Conservation (phyloP, 2,888 invertebrate genomes). For the Himalopsyche kuldschensis region DNA sequence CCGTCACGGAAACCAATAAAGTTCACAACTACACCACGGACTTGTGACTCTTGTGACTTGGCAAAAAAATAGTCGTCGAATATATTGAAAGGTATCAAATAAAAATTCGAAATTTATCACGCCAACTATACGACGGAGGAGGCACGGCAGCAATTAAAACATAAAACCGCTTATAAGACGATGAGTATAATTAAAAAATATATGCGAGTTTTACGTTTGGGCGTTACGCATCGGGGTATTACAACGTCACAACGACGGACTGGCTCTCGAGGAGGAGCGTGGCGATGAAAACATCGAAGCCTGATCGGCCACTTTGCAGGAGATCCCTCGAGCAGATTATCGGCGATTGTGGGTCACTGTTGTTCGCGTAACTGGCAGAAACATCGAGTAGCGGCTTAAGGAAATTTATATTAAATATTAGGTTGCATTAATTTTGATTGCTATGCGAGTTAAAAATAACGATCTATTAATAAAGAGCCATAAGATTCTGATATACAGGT, state of each 20-base stretch:
- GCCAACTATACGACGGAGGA: conserved; percentile 10
- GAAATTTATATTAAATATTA: too few species aligned
- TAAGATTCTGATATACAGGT: too few species aligned
- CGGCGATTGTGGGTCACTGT: not conserved
- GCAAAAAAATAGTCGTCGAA: too few species aligned
- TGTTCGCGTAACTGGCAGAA: too few species aligned
- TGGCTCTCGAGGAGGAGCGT: not conserved
- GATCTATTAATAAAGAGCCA: too few species aligned
- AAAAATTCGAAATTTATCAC: conserved; percentile 14
- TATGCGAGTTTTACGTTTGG: not conserved
- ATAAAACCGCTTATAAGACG: conserved; percentile 21
- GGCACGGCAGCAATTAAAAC: conserved; percentile 30
- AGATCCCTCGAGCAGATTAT: not conserved
- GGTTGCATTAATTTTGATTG: too few species aligned
- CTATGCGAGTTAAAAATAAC: too few species aligned
- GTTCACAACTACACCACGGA: too few species aligned
- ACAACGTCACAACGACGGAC: conserved; percentile 8
- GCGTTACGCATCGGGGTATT: not conserved
- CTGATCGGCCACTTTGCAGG: conserved; percentile 10
- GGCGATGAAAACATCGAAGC: conserved; percentile 12
- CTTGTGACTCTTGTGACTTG: too few species aligned
- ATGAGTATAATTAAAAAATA: conserved; percentile 17
- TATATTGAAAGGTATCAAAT: too few species aligned
- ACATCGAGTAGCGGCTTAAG: too few species aligned
- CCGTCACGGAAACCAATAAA: too few species aligned